Base-by-base conservation (phyloP, 2,888 invertebrate species). In the Drosophila conformis region DNA sequence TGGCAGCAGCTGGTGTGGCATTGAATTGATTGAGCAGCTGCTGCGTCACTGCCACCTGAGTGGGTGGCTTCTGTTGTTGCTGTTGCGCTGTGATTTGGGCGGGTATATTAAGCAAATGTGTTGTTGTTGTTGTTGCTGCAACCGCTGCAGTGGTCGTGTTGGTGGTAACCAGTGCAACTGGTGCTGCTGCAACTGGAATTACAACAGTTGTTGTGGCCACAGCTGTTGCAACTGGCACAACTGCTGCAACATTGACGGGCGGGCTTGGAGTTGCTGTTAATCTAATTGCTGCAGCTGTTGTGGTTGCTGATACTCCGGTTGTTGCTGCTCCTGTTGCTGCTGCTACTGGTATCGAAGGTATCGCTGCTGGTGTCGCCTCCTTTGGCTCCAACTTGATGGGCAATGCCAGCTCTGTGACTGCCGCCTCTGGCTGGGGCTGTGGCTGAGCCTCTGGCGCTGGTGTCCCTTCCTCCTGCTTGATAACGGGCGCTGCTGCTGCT, bases 331-430 rank as follows among this genome's bases (percentile, higher is more conserved):
- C 21, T n/a, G n/a, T 1, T 33, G 58, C 46, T 25, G 60, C 53
- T 51, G 72, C 63, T 42, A 82, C 11, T 1, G 48, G 13, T 31
- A 38, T 46, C 36, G 71, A 80, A 70, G 65, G 33, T 25, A 49
- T 46, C 7, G 66, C 21, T 27, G 53, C 53, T 11, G 64, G 35
- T 27, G 56, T 52, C 46, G 67, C 56, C 33, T 86, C 83, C 63
- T 79, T 78, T 13, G 90, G 85, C 58, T 92, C 91, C 42, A 83
- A 71, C 52, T 90, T 91, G 25, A 85, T 82, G 11, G 76, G 59
- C 53, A 66, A n/a, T 15, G 56, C 4, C 8, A 40, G 10, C 63
- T 64, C 69, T 3, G 75, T 42, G 18, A 49, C 27, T 21, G 65
- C 46, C 0, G 62, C 10, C 6, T 78, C 69, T 33, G 80, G 59